These are phyloP conservation scores for Schizaphis graminum DNA, from an alignment of 2,888 invertebrate genomes.

Conservation along the genomic window DNA sequence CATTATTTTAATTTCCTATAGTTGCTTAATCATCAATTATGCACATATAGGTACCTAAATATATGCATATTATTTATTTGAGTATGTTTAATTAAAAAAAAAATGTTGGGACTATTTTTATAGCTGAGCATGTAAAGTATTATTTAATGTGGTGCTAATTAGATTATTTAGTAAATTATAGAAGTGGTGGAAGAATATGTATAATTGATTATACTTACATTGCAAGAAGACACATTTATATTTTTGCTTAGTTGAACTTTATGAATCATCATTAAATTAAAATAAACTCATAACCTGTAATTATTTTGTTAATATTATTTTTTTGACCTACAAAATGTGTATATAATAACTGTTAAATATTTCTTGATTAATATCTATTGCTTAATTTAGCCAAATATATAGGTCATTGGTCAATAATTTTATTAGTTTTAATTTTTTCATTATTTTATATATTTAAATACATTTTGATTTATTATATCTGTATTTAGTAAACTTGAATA, in stretches of 20 bases:
- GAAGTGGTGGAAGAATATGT: background rate
- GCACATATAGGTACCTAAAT: background rate
- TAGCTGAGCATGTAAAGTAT: background rate
- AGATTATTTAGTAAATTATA: background rate
- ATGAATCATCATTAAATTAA: conserved; percentile 27
- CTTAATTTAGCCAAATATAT: background rate
- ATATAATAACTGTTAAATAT: background rate
- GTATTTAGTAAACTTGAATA: background rate
- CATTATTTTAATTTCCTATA: background rate
- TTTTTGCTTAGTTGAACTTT: conserved; percentile 25
- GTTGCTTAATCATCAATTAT: conserved; percentile 9
- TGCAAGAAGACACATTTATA: conserved; percentile 12
- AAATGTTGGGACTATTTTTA: too few relatives aligned
- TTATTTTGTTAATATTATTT: conserved; percentile 32
- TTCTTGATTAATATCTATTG: conserved; percentile 6
- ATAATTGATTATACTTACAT: background rate
- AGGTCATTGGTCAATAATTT: background rate
- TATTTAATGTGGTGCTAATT: background rate
- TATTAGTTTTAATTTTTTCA: background rate
- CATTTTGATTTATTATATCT: background rate
- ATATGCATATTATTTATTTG: background rate
- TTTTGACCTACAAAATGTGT: conserved; percentile 4
- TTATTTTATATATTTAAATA: background rate
- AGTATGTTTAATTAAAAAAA: background rate
- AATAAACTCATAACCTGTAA: conserved; percentile 35